These are phyloP conservation scores for Pomacea canaliculata DNA, from an alignment of 2,888 invertebrate genomes.

Conservation along the genomic window DNA sequence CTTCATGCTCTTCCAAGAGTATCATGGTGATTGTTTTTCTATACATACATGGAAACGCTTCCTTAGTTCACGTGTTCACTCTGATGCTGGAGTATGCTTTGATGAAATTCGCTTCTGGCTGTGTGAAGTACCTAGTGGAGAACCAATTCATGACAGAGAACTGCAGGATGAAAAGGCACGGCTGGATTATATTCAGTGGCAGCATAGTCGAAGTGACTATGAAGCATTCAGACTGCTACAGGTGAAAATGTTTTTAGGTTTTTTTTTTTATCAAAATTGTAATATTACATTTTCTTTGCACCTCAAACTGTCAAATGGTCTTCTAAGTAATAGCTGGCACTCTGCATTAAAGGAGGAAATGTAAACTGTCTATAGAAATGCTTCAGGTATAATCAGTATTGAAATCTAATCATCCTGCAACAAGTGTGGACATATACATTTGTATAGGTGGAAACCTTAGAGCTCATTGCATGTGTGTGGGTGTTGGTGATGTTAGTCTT, in stretches of 20 bases:
- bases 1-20: slow-evolving; percentile 56
- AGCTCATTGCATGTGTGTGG: neutral
- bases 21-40: slow-evolving; percentile 62
- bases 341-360: neutral
- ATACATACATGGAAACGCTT: slow-evolving; percentile 58
- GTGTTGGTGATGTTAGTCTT: no score
- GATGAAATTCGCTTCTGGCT: slow-evolving; percentile 61
- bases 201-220: slow-evolving; percentile 33
- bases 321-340: neutral
- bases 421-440: no score
- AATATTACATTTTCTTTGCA: neutral
- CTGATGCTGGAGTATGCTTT: slow-evolving; percentile 54
- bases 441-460: no score
- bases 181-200: slow-evolving; percentile 36
- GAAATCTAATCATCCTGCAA: no score
- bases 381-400: no score
- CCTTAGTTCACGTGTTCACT: slow-evolving; percentile 41
- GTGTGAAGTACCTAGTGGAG: slow-evolving; percentile 41
- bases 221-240: slow-evolving; percentile 33
- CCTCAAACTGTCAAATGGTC: neutral
- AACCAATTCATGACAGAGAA: slow-evolving; percentile 41
- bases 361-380: neutral
- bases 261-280: neutral
- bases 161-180: slow-evolving; percentile 45
- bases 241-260: slow-evolving; percentile 22